Conservation (phyloP, 2,888 invertebrate species). For the Bibio marci region DNA sequence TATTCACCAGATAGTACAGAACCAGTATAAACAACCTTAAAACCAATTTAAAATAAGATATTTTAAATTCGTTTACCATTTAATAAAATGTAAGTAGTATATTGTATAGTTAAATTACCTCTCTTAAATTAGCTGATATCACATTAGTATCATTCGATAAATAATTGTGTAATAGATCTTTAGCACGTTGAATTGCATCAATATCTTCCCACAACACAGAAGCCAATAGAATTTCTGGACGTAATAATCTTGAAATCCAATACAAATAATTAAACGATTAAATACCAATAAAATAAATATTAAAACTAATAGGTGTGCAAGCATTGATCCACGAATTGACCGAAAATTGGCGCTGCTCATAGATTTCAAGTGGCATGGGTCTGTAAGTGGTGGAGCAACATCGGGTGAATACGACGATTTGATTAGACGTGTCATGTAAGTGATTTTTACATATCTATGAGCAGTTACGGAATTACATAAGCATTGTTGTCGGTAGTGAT, state of each 20-base stretch:
- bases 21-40: constrained; percentile 28
- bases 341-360: too few species aligned
- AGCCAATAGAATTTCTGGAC: constrained; percentile 25
- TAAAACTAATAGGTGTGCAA: too few species aligned
- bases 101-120: constrained; percentile 16
- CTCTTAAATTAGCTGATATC: constrained; percentile 26
- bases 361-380: too few species aligned
- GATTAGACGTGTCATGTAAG: too few species aligned
- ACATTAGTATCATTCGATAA: constrained; percentile 21
- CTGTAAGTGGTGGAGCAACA: too few species aligned
- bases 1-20: constrained; percentile 29
- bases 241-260: constrained; percentile 19
- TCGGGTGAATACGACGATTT: too few species aligned
- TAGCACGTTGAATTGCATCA: constrained; percentile 24
- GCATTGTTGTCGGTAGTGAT: too few species aligned
- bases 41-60: constrained; percentile 1
- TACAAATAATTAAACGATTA: background rate
- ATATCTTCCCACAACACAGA: constrained; percentile 29
- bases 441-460: too few species aligned
- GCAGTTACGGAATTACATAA: too few species aligned
- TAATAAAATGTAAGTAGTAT: background rate
- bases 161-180: constrained; percentile 25
- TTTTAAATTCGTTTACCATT: background rate
- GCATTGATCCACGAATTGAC: too few species aligned
- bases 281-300: background rate